Evolutionary conservation across 2,797 vertebrate species (phyloP).

Genomic region (Paedocypris micromegethes): DNA sequence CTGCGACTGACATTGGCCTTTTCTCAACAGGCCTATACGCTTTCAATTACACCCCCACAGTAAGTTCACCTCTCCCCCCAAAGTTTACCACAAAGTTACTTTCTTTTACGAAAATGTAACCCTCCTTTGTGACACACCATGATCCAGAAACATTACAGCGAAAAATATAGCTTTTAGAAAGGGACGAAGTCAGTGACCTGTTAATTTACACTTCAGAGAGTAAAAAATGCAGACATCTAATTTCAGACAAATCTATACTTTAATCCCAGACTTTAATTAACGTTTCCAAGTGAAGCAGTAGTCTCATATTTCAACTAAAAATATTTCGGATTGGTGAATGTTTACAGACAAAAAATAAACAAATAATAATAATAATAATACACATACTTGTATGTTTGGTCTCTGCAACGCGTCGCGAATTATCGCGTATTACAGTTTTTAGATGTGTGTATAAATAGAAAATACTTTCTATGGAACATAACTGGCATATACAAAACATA

Average conservation of each 20-base stretch:
- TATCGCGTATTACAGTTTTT: too few species aligned
- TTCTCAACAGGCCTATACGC: slow-evolving; percentile 23
- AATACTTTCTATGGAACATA: too few species aligned
- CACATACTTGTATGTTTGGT: too few species aligned
- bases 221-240: neutral
- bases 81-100: slow-evolving; percentile 5
- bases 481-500: too few species aligned
- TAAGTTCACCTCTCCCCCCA: slow-evolving; percentile 9
- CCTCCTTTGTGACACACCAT: neutral
- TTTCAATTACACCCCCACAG: slow-evolving; percentile 27
- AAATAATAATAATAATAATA: slow-evolving; percentile 1
- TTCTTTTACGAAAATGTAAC: slow-evolving; percentile 9
- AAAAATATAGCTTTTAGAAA: neutral
- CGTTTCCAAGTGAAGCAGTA: slow-evolving; percentile 6
- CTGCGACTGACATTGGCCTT: slow-evolving; percentile 29
- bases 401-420: too few species aligned
- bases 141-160: neutral
- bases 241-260: neutral
- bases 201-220: too few species aligned
- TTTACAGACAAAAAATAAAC: too few species aligned
- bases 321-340: too few species aligned
- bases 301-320: too few species aligned
- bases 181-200: neutral
- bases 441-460: too few species aligned
- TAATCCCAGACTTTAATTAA: slow-evolving; percentile 3